Evolutionary conservation across 2,888 invertebrate genomes (phyloP).

Genomic region (Arrhopalites spinosus): DNA sequence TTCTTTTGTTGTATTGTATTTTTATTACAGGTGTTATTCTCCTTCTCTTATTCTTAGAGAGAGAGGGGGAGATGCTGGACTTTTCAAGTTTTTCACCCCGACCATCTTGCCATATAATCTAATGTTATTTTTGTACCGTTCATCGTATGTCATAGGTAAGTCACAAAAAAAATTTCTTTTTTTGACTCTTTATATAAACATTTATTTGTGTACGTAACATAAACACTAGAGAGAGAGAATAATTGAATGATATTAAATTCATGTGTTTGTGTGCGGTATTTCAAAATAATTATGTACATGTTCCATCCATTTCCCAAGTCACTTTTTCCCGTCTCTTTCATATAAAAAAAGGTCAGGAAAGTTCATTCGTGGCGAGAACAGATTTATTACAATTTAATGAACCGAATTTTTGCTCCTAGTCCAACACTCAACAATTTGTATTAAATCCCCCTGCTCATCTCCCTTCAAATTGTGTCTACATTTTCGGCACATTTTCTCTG

Average conservation of each 20-base stretch:
- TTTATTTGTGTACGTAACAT: too few relatives aligned
- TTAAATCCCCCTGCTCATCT: not conserved
- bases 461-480: not conserved
- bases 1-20: conserved; percentile 15
- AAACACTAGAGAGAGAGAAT: too few relatives aligned
- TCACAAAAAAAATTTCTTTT: too few relatives aligned
- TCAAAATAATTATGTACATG: not conserved
- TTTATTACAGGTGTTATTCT: not conserved
- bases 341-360: not conserved
- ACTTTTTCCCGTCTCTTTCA: not conserved
- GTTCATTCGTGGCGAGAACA: conserved; percentile 26
- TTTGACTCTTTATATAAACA: too few relatives aligned
- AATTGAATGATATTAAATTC: too few relatives aligned
- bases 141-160: too few relatives aligned
- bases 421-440: not conserved
- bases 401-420: conserved; percentile 25
- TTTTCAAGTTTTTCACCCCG: not conserved
- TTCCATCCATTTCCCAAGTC: not conserved
- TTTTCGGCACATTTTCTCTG: not conserved
- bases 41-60: not conserved
- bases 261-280: not conserved
- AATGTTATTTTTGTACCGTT: not conserved
- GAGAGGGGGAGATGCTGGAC: not conserved
- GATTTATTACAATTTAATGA: conserved; percentile 40
- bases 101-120: too few relatives aligned